Conservation (phyloP, 2,797 vertebrate species). For the Ispidina lecontei region DNA sequence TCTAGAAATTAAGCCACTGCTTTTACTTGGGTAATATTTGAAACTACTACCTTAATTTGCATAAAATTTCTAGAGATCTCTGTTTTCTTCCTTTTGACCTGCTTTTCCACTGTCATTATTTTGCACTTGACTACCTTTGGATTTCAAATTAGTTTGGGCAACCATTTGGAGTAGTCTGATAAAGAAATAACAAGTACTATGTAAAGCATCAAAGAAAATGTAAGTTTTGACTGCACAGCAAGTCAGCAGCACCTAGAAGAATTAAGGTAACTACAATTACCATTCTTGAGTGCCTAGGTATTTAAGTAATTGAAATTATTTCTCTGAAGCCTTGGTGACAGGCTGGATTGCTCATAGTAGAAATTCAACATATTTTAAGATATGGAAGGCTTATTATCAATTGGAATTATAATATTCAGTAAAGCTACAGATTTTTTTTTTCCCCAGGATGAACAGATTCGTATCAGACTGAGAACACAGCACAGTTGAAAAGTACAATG, state of each 20-base stretch:
- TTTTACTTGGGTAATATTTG: neutral
- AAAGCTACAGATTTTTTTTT: neutral
- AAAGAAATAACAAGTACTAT: neutral
- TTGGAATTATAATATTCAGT: neutral
- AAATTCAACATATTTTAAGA: neutral
- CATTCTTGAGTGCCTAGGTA: neutral
- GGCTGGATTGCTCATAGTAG: neutral
- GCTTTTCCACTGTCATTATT: neutral
- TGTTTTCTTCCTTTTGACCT: neutral
- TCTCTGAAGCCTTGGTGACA: neutral
- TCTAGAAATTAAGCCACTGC: neutral
- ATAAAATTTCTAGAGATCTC: neutral
- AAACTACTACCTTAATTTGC: neutral
- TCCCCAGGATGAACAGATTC: neutral
- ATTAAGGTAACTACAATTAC: neutral
- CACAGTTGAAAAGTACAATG: neutral
- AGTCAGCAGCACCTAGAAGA: neutral
- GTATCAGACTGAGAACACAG: neutral
- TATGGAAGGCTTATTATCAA: neutral
- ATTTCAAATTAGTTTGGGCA: neutral
- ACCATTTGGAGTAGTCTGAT: neutral
- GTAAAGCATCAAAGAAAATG: neutral
- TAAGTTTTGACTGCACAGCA: neutral
- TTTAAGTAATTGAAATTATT: neutral
- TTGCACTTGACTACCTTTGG: neutral